Conservation (phyloP, 2,113 vertebrate species). For the Tachycineta bicolor region DNA sequence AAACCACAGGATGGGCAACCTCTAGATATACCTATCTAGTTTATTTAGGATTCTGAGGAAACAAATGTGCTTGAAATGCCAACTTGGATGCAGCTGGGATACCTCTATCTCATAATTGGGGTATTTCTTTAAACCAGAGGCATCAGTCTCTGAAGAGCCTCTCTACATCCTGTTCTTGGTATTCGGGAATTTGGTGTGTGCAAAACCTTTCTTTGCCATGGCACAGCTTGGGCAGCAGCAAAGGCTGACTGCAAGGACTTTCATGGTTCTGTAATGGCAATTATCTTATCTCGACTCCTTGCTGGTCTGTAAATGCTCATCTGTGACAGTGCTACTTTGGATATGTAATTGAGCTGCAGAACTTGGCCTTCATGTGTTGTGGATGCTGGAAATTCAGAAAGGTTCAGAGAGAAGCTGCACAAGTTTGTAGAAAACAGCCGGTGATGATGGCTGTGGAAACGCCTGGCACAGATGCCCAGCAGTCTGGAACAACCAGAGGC, state of each 20-base stretch:
- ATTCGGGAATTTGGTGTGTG: background rate
- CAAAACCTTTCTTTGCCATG: background rate
- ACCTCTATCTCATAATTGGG: background rate
- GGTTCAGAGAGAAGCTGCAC: background rate
- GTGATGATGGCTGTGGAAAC: background rate
- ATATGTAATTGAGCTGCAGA: background rate
- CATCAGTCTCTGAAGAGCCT: background rate
- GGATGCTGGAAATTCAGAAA: background rate
- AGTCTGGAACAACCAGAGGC: background rate
- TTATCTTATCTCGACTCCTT: background rate
- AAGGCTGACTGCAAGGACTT: background rate
- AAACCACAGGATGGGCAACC: background rate
- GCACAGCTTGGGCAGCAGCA: no score
- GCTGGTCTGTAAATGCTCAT: background rate
- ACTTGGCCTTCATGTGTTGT: rapidly evolving
- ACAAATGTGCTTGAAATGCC: background rate
- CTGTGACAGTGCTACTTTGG: background rate
- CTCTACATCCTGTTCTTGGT: background rate
- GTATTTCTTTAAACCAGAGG: background rate
- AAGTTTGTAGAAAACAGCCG: background rate
- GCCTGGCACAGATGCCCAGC: background rate
- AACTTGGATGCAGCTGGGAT: background rate
- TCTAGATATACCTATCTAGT: background rate
- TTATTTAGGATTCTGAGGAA: background rate
- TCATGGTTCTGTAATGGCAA: rapidly evolving